Percentiles rank a stretch among this genome's conserved stretches.
These are phyloP conservation scores for Drosophila truncata DNA, from an alignment of 1,140 invertebrate species.

Conservation along the genomic window DNA sequence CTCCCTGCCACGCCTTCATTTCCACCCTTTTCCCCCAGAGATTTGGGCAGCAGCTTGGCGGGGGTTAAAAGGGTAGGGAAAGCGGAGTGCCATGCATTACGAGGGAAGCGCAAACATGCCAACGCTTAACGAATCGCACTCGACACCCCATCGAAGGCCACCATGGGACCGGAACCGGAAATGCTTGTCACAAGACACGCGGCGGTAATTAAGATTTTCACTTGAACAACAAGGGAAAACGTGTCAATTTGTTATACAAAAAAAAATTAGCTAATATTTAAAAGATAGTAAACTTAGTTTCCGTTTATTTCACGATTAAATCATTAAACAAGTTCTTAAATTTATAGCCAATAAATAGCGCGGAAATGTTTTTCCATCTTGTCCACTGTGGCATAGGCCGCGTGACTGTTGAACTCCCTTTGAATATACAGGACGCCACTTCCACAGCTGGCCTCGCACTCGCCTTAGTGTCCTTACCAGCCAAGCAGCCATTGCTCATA, in stretches of 20 bases:
- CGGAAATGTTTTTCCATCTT: not conserved
- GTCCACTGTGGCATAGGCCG: slow-evolving; percentile 8
- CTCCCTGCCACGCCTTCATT: not conserved
- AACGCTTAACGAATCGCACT: slow-evolving; percentile 61
- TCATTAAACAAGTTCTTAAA: not conserved
- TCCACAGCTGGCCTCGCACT: slow-evolving; percentile 41
- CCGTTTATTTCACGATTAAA: not conserved
- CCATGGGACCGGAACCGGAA: slow-evolving; percentile 18
- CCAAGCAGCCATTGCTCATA: slow-evolving; percentile 64
- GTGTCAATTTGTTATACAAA: not conserved
- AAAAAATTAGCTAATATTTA: not conserved
- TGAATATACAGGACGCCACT: slow-evolving; percentile 76
- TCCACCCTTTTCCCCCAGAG: not conserved
- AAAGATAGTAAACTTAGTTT: not conserved
- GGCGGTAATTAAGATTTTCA: slow-evolving; percentile 7
- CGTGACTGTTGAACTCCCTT: slow-evolving; percentile 45
- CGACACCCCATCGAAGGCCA: slow-evolving; percentile 1
- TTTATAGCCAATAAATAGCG: not conserved
- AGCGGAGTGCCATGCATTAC: slow-evolving; percentile 42
- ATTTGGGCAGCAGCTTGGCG: slow-evolving; percentile 17
- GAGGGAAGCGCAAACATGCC: slow-evolving; percentile 65
- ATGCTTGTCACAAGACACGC: slow-evolving; percentile 13
- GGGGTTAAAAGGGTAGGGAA: not conserved
- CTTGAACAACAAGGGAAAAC: not conserved
- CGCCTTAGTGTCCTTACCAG: slow-evolving; percentile 12